A percentile compares a stretch with the other conserved stretches of the same genome.
These are phyloP conservation scores for Chunga burmeisteri DNA, from an alignment of 2,113 vertebrate species.

Conservation along the genomic window DNA sequence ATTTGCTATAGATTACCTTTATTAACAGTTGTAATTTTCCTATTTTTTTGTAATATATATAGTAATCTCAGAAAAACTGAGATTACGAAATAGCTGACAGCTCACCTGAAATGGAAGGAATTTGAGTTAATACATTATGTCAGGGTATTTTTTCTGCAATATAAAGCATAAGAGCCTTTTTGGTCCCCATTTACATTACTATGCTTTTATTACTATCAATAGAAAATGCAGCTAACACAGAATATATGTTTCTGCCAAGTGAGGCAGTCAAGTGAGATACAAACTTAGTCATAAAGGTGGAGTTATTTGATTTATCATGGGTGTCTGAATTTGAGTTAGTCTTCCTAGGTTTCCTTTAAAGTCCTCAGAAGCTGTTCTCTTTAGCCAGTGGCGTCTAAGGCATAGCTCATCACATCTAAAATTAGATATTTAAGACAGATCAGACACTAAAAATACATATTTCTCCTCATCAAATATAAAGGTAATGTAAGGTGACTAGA, in stretches of 20 bases:
- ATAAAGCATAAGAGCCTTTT: not conserved
- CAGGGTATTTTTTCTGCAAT: not conserved
- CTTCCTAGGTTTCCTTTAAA: not conserved
- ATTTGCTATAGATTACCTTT: not conserved
- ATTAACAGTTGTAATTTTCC: not conserved
- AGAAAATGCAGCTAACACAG: not conserved
- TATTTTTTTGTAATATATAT: not conserved
- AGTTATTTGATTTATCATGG: not conserved
- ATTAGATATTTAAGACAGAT: not conserved
- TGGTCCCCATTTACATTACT: not conserved
- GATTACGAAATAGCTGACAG: not conserved
- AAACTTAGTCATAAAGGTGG: not conserved
- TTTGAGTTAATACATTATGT: not conserved
- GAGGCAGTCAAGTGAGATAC: not conserved
- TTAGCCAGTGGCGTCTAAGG: not conserved
- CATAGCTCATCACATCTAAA: not conserved
- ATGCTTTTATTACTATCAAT: not conserved
- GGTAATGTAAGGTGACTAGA: not conserved
- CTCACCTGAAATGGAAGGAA: not conserved
- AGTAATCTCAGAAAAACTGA: not conserved
- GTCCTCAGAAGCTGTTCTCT: not conserved
- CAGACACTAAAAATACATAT: not conserved
- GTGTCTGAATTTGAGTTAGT: not conserved
- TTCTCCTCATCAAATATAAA: not conserved
- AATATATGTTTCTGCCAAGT: not conserved